These are phyloP conservation scores for Sphenodon punctatus DNA, from an alignment of 2,797 vertebrate genomes.

Conservation along the genomic window DNA sequence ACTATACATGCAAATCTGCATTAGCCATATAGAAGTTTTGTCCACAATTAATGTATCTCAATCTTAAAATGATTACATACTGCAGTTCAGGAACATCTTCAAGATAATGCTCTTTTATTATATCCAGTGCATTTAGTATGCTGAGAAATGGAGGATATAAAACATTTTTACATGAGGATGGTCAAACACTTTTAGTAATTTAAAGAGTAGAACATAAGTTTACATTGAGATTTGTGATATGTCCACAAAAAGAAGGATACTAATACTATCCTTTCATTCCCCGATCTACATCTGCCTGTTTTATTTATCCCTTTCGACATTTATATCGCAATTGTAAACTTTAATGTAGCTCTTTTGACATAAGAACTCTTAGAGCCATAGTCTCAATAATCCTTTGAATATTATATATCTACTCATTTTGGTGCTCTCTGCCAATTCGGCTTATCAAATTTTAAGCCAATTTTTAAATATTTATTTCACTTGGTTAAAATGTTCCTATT, in stretches of 20 bases:
- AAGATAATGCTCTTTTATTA: not conserved
- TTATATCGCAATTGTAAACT: too few relatives aligned
- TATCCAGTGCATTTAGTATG: not conserved
- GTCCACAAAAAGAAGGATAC: not conserved
- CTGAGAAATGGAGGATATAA: not conserved
- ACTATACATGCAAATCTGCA: not conserved
- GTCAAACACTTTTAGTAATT: not conserved
- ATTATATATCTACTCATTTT: too few relatives aligned
- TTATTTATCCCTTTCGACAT: not conserved
- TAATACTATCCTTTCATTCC: not conserved
- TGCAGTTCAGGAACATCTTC: not conserved
- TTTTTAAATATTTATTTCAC: too few relatives aligned
- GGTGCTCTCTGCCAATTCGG: too few relatives aligned
- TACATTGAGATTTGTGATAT: not conserved
- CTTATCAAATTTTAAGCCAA: too few relatives aligned
- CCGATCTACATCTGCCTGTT: too few relatives aligned
- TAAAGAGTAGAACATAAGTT: not conserved
- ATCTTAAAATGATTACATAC: slow-evolving; percentile 1
- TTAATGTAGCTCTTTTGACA: too few relatives aligned
- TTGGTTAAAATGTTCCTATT: too few relatives aligned
- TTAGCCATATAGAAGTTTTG: not conserved
- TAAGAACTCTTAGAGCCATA: too few relatives aligned
- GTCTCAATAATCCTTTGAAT: too few relatives aligned
- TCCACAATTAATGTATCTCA: not conserved
- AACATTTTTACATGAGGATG: not conserved